Conservation (phyloP, 2,113 vertebrate species). For the Meles meles region DNA sequence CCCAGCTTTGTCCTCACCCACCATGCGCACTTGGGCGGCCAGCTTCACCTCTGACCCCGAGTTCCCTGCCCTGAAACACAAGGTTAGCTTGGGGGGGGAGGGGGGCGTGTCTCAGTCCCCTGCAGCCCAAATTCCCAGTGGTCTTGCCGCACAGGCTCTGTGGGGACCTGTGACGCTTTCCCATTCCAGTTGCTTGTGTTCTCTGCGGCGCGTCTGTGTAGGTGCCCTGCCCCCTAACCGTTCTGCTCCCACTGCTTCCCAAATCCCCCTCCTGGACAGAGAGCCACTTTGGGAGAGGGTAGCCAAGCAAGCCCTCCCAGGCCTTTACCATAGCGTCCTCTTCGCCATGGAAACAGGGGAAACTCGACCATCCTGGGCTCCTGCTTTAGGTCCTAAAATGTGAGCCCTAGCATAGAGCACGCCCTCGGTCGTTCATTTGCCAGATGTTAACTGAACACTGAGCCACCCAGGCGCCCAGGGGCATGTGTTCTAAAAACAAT, state of each 20-base stretch:
- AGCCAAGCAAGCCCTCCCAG: background rate
- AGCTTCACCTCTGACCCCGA: background rate
- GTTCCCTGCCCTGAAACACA: background rate
- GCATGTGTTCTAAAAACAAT: background rate
- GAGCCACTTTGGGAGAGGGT: background rate
- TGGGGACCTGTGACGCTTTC: background rate
- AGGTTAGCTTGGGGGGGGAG: background rate
- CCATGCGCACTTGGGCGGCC: background rate
- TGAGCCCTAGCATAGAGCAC: background rate
- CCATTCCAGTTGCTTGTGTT: background rate
- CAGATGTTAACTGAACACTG: background rate
- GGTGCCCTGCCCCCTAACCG: background rate
- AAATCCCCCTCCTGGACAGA: background rate
- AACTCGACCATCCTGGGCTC: background rate
- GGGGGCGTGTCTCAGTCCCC: background rate
- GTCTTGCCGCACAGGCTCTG: background rate
- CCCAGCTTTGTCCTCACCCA: no score
- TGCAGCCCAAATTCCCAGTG: background rate
- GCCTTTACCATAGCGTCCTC: background rate
- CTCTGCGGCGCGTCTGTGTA: background rate
- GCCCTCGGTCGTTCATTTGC: background rate
- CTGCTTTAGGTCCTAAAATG: background rate
- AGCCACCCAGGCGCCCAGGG: no score
- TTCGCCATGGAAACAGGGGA: background rate
- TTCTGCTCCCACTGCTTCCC: background rate